phyloP scores from a whole-genome alignment of 2,113 vertebrate species.

The Carollia perspicillata region DNA sequence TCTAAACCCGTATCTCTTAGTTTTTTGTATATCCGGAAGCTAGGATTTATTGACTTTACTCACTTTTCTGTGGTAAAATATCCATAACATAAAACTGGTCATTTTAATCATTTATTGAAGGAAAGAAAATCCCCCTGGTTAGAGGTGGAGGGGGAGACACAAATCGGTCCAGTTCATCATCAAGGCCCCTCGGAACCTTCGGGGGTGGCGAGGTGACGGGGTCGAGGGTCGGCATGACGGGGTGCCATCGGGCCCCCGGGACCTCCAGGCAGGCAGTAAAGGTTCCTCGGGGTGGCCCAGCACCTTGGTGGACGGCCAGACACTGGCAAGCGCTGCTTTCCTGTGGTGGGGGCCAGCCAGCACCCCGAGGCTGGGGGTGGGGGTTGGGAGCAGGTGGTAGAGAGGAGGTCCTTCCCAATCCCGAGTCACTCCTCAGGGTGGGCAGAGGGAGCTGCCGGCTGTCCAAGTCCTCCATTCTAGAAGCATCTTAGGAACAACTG shows the following conservation, averaged over 20 bases:
- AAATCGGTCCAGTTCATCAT: fast-evolving
- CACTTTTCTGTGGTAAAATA: neutral
- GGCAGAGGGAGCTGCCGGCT: neutral
- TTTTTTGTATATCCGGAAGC: neutral
- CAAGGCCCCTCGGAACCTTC: neutral
- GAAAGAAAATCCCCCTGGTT: neutral
- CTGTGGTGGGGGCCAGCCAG: neutral
- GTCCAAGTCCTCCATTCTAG: neutral
- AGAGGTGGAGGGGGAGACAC: neutral
- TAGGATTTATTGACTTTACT: neutral
- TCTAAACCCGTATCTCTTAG: neutral
- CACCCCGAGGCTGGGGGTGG: neutral
- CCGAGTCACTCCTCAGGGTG: neutral
- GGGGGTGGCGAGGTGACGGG: neutral
- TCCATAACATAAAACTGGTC: neutral
- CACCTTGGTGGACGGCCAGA: neutral
- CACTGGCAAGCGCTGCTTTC: neutral
- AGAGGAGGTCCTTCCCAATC: neutral
- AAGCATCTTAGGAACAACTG: fast-evolving
- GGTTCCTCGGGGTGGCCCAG: neutral
- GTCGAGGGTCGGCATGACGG: fast-evolving
- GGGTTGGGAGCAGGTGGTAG: fast-evolving
- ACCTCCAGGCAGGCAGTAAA: neutral
- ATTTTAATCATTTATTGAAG: neutral
- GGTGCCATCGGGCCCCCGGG: neutral